Conservation (phyloP, 2,888 invertebrate genomes). For the Phortica magna region DNA sequence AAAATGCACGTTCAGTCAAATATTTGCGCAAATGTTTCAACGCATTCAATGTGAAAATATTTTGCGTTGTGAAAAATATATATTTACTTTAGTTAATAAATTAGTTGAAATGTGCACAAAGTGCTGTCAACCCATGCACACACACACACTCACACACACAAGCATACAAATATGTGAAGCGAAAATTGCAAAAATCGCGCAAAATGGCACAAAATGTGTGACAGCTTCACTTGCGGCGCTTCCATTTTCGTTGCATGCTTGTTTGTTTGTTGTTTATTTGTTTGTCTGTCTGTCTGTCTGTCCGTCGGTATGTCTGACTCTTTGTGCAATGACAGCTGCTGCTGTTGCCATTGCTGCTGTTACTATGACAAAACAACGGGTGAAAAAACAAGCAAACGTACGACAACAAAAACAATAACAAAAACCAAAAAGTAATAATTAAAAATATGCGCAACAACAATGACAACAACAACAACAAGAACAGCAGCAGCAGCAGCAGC, state of each 20-base stretch:
- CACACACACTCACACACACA: neutral
- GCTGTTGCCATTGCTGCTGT: slow-evolving; percentile 8
- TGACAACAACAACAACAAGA: slow-evolving; percentile 7
- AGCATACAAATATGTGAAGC: neutral
- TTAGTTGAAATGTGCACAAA: slow-evolving; percentile 61
- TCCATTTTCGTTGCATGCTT: slow-evolving; percentile 1
- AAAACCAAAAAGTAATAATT: slow-evolving; percentile 24
- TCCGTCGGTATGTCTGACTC: neutral
- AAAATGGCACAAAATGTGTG: slow-evolving; percentile 17
- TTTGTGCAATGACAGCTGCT: slow-evolving; percentile 27
- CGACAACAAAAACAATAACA: slow-evolving; percentile 12
- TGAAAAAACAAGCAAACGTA: slow-evolving; percentile 37
- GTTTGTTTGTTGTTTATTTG: slow-evolving; percentile 18
- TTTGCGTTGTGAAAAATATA: slow-evolving; percentile 45
- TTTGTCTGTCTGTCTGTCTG: neutral
- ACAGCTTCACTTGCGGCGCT: slow-evolving; percentile 27
- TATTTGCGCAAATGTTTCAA: slow-evolving; percentile 26
- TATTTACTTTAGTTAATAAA: slow-evolving; percentile 65
- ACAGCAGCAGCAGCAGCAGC: slow-evolving; percentile 3
- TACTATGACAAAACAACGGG: slow-evolving; percentile 28
- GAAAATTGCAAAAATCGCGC: neutral
- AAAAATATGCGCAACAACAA: slow-evolving; percentile 4
- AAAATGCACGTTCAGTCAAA: slow-evolving; percentile 13
- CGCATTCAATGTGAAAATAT: slow-evolving; percentile 52
- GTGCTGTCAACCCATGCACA: slow-evolving; percentile 16